These are phyloP conservation scores for Drepana falcataria DNA, from an alignment of 2,888 invertebrate species.

Conservation along the genomic window DNA sequence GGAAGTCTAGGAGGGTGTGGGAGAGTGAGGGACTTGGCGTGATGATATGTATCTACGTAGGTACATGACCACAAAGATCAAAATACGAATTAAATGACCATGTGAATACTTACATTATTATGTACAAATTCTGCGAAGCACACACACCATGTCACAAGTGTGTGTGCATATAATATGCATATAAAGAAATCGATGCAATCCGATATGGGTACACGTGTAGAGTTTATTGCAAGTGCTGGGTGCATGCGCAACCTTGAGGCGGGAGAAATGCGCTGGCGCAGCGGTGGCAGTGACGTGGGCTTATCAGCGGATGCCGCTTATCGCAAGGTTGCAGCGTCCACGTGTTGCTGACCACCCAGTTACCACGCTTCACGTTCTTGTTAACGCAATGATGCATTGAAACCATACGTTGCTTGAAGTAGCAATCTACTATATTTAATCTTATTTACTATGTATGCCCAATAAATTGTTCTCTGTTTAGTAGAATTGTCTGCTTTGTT, in stretches of 20 bases:
- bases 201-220: conserved; percentile 46
- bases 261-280: conserved; percentile 54
- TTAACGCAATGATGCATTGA: not conserved
- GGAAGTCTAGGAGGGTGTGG: too few relatives aligned
- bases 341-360: conserved; percentile 48
- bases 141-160: not conserved
- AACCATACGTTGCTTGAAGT: too few relatives aligned
- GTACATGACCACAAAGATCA: too few relatives aligned
- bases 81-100: too few relatives aligned
- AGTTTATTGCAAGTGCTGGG: conserved; percentile 37
- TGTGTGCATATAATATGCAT: conserved; percentile 5
- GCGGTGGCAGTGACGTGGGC: conserved; percentile 35
- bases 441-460: too few relatives aligned
- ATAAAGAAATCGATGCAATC: conserved; percentile 16
- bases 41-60: too few relatives aligned
- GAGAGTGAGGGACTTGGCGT: too few relatives aligned
- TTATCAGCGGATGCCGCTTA: conserved; percentile 66
- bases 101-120: too few relatives aligned
- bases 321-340: conserved; percentile 58
- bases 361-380: conserved; percentile 12
- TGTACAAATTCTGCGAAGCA: not conserved
- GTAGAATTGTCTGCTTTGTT: too few relatives aligned
- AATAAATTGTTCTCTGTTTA: too few relatives aligned
- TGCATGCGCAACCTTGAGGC: conserved; percentile 50
- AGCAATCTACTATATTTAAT: too few relatives aligned